Percentiles rank a stretch among this genome's conserved stretches.
Conservation (phyloP, 2,888 invertebrate genomes). For the Pelosia muscerda region DNA sequence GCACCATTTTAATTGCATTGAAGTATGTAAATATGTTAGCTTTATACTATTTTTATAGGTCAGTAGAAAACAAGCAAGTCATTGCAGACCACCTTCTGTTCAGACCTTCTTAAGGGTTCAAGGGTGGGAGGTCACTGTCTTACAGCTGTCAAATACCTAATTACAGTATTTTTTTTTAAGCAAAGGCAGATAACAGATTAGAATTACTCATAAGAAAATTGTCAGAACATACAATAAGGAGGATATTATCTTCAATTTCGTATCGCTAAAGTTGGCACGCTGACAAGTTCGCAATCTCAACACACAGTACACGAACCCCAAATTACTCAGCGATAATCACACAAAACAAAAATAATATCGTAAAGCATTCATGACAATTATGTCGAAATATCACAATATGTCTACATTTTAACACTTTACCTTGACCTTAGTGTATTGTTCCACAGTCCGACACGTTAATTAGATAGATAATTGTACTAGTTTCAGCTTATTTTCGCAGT, state of each 20-base stretch:
- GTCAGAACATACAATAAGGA: constrained; percentile 18
- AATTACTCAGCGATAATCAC: constrained; percentile 67
- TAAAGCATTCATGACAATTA: constrained; percentile 39
- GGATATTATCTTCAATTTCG: constrained; percentile 1
- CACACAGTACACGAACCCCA: constrained; percentile 35
- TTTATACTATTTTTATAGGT: constrained; percentile 29
- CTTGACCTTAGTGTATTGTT: constrained; percentile 27
- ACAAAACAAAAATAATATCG: constrained; percentile 62
- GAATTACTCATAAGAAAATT: constrained; percentile 21
- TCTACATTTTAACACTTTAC: constrained; percentile 36
- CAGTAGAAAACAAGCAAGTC: constrained; percentile 42
- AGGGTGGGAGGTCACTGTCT: constrained; percentile 4
- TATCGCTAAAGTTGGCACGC: constrained; percentile 43
- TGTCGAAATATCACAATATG: constrained; percentile 21
- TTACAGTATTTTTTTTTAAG: constrained; percentile 3
- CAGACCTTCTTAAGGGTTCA: background rate
- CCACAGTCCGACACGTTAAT: constrained; percentile 30
- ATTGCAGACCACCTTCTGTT: constrained; percentile 14
- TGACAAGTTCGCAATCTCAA: constrained; percentile 47
- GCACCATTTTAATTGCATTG: constrained; percentile 39
- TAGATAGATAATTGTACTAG: constrained; percentile 29
- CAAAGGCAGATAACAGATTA: constrained; percentile 23
- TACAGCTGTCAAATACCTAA: constrained; percentile 1
- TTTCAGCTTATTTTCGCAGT: constrained; percentile 44
- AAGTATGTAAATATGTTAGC: background rate